These are phyloP conservation scores for Tautogolabrus adspersus DNA, from an alignment of 2,113 vertebrate species.

Conservation along the genomic window DNA sequence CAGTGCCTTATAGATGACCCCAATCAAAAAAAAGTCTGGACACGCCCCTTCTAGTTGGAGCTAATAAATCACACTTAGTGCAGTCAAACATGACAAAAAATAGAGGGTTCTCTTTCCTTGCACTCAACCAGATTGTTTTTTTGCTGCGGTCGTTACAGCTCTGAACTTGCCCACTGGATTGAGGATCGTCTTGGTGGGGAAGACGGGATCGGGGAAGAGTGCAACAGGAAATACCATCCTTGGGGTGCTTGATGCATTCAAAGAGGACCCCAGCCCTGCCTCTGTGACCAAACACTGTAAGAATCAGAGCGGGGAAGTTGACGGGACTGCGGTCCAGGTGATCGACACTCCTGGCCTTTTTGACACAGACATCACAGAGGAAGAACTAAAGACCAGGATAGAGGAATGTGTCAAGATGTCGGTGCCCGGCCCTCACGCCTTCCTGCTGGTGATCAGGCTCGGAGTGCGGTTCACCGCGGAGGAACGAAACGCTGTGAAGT, in stretches of 20 bases:
- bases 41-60: too few species aligned
- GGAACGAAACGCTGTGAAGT: constrained; percentile 74
- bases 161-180: constrained; percentile 67
- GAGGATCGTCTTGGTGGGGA: constrained; percentile 80
- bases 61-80: too few species aligned
- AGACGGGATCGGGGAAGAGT: constrained; percentile 82
- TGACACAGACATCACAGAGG: constrained; percentile 63
- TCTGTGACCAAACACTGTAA: constrained; percentile 77
- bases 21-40: too few species aligned
- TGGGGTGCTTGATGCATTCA: constrained; percentile 65
- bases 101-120: neutral
- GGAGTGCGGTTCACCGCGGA: constrained; percentile 77
- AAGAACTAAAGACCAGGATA: constrained; percentile 69
- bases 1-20: too few species aligned
- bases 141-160: constrained; percentile 47
- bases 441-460: constrained; percentile 79
- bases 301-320: constrained; percentile 61
- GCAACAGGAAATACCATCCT: constrained; percentile 83
- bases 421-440: constrained; percentile 77
- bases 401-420: constrained; percentile 76
- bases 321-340: constrained; percentile 70
- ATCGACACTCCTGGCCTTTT: constrained; percentile 84
- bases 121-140: neutral
- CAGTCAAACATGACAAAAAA: too few species aligned
- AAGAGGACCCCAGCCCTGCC: constrained; percentile 69